Evolutionary conservation across 1,140 invertebrate species (phyloP), one percentile per base, ranked within the genome.

Genomic region (Scaptomyza hsui): DNA sequence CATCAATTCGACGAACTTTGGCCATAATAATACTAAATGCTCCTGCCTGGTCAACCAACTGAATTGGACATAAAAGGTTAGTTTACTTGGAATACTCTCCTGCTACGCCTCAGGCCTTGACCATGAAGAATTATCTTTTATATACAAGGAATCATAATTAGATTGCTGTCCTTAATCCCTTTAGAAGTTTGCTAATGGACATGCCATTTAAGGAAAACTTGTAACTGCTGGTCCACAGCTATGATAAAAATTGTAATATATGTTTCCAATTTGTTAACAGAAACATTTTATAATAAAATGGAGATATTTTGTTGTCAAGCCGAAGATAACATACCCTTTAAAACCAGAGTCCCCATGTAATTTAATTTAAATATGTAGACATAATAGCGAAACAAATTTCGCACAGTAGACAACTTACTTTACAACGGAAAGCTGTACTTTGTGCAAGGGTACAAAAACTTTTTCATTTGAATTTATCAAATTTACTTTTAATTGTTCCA

Each of bases 1-100:
- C 42, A 64, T 64, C 68, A 53, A 63, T 69, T 48, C 49, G 15
- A 49, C 60, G 65, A 75, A 72, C 51, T 86, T 75, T 48, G 52
- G 42, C 55, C 61, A 74, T 86, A 86, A 86, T 60, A 86, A 77
- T 48, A 57, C 80, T 80, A 76, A 85, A 80, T 1, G 19, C 19
- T 21, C 4, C 4, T 74, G 74, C 47, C 51, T 61, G 56, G 29
- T 39, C 24, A 41, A 24, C 16, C 35, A 13, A 32, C 9, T 44
- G 18, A 49, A 63, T 42, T 16, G 16, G 10, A 24, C 65, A 70
- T 53, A 51, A 70, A 65, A 63, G 59, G 39, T 29, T 63, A 57
- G 32, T 13, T 21, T 39, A 18, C 32, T 18, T 21, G 19, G 19
- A 42, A 42, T 42, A 42, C 7, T 42, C 5, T 18, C 13, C n/a